Conservation (phyloP, 2,797 vertebrate genomes). For the Anolis apletophallus region DNA sequence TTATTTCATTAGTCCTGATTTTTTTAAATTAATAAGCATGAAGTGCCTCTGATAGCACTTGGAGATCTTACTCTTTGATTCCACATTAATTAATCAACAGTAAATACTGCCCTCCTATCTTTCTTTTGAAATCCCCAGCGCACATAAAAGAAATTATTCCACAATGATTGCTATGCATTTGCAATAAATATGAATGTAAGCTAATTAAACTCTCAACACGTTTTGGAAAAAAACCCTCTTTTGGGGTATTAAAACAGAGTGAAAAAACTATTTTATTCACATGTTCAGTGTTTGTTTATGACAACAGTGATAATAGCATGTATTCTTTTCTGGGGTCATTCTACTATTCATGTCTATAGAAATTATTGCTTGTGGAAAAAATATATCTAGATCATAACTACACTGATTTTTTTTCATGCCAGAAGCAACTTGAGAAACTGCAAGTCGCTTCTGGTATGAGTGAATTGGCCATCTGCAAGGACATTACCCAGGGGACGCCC, state of each 20-base stretch:
- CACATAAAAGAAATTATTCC: neutral
- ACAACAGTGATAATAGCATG: too few species aligned
- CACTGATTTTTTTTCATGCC: too few species aligned
- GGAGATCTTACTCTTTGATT: neutral
- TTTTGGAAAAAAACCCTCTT: neutral
- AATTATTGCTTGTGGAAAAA: too few species aligned
- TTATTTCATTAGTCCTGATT: too few species aligned
- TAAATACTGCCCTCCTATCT: neutral
- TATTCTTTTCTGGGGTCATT: neutral
- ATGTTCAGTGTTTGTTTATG: neutral
- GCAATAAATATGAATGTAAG: neutral
- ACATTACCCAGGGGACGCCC: too few species aligned
- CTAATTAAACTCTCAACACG: neutral
- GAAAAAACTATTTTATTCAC: neutral
- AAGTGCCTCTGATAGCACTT: neutral
- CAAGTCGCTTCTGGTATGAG: too few species aligned
- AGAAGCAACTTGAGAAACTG: too few species aligned
- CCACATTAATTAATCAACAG: neutral
- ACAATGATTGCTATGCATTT: neutral
- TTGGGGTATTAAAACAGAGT: neutral
- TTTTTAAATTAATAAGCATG: too few species aligned
- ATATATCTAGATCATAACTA: too few species aligned
- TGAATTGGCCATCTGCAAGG: too few species aligned
- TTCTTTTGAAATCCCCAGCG: neutral
- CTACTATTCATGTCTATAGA: too few species aligned